phyloP scores from a whole-genome alignment of 2,888 invertebrate species.

The Coelinius sp. region DNA sequence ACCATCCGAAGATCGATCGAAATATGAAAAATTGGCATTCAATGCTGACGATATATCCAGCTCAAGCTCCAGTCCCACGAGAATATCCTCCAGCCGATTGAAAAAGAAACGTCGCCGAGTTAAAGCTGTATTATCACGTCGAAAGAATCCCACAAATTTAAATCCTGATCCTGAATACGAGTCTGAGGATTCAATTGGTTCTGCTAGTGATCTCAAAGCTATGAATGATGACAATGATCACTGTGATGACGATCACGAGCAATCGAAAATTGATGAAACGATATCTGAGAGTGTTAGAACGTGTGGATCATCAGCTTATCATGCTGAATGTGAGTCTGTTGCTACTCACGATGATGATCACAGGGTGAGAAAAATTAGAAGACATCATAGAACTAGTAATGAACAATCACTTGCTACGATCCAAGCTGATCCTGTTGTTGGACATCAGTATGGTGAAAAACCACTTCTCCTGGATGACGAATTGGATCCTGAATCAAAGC shows the following conservation, averaged over 20 bases:
- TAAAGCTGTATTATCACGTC: slow-evolving; percentile 56
- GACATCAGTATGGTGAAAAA: slow-evolving; percentile 83
- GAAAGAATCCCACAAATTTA: slow-evolving; percentile 34
- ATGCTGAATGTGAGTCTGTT: slow-evolving; percentile 81
- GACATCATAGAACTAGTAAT: slow-evolving; percentile 66
- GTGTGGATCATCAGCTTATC: slow-evolving; percentile 80
- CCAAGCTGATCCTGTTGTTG: slow-evolving; percentile 73
- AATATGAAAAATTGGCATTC: slow-evolving; percentile 82
- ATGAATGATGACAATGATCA: slow-evolving; percentile 69
- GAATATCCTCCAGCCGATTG: not conserved
- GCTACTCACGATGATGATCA: slow-evolving; percentile 76
- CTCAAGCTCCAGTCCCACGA: slow-evolving; percentile 59
- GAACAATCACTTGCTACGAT: slow-evolving; percentile 57
- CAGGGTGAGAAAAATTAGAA: slow-evolving; percentile 71
- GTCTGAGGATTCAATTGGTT: slow-evolving; percentile 81
- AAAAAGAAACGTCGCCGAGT: slow-evolving; percentile 62
- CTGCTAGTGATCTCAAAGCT: slow-evolving; percentile 79
- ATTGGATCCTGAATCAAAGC: slow-evolving; percentile 75
- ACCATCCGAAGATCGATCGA: slow-evolving; percentile 80
- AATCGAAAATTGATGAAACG: slow-evolving; percentile 71
- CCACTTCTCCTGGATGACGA: slow-evolving; percentile 85
- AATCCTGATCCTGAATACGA: slow-evolving; percentile 67
- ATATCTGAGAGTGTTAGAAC: slow-evolving; percentile 78
- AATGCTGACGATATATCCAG: slow-evolving; percentile 74
- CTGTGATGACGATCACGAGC: slow-evolving; percentile 65